Evolutionary conservation across 2,888 invertebrate species (phyloP).

Genomic region (Sarcophaga caerulescens): DNA sequence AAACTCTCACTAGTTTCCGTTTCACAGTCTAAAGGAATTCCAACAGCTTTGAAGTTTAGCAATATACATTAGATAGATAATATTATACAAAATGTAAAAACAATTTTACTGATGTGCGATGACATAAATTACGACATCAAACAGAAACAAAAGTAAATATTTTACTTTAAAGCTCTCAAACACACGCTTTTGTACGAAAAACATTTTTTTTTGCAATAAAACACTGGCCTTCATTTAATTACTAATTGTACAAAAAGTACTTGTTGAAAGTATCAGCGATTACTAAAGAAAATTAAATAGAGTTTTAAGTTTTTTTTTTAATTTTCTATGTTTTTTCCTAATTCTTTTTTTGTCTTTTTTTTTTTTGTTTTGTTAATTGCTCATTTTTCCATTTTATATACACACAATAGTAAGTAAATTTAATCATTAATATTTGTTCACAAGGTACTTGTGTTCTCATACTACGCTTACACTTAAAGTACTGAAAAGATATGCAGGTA

Average conservation of each 20-base stretch:
- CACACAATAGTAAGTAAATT: slow-evolving; percentile 45
- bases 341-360: background rate
- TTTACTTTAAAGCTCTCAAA: slow-evolving; percentile 4
- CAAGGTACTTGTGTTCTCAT: slow-evolving; percentile 13
- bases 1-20: slow-evolving; percentile 48
- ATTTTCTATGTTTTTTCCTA: background rate
- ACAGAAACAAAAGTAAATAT: slow-evolving; percentile 36
- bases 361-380: slow-evolving; percentile 5
- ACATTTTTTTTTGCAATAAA: slow-evolving; percentile 28
- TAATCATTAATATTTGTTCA: slow-evolving; percentile 56
- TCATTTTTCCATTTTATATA: slow-evolving; percentile 21
- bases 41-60: background rate
- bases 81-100: slow-evolving; percentile 38
- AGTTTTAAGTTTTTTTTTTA: slow-evolving; percentile 3
- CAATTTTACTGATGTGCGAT: slow-evolving; percentile 43
- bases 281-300: slow-evolving; percentile 47
- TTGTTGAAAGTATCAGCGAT: slow-evolving; percentile 43
- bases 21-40: slow-evolving; percentile 49
- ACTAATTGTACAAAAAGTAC: slow-evolving; percentile 52
- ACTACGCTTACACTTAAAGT: background rate
- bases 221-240: slow-evolving; percentile 61
- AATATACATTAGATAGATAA: background rate
- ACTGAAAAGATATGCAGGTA: slow-evolving; percentile 47
- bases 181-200: background rate
- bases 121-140: slow-evolving; percentile 48